A percentile compares a stretch with the other conserved stretches of the same genome.
phyloP scores from a whole-genome alignment of 2,888 invertebrate species.

The Drosophila putrida region DNA sequence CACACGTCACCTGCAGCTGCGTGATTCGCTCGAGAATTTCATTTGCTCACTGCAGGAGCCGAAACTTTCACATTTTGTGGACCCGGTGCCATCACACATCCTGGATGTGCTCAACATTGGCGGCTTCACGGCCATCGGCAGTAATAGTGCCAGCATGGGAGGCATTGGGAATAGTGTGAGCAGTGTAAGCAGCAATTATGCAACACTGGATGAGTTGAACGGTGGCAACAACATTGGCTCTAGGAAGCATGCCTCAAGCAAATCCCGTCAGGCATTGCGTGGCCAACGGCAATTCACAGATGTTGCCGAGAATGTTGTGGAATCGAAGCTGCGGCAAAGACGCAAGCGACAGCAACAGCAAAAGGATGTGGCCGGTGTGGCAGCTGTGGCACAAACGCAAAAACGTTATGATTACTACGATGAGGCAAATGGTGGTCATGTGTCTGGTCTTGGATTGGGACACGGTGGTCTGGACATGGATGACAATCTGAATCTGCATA shows the following conservation, averaged over 20 bases:
- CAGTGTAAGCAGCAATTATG: slow-evolving; percentile 54
- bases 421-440: slow-evolving; percentile 58
- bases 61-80: slow-evolving; percentile 78
- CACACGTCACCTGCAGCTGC: slow-evolving; percentile 90
- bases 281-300: slow-evolving; percentile 74
- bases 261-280: slow-evolving; percentile 73
- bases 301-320: slow-evolving; percentile 61
- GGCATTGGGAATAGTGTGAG: slow-evolving; percentile 58
- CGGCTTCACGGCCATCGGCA: slow-evolving; percentile 73
- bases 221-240: slow-evolving; percentile 41
- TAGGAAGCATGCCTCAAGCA: slow-evolving; percentile 55
- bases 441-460: slow-evolving; percentile 52
- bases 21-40: slow-evolving; percentile 89
- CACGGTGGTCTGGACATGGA: slow-evolving; percentile 67
- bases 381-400: slow-evolving; percentile 66
- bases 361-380: slow-evolving; percentile 40
- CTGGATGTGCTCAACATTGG: slow-evolving; percentile 79
- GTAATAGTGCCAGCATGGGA: slow-evolving; percentile 71
- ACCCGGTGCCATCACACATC: slow-evolving; percentile 79
- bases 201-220: slow-evolving; percentile 61
- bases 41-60: slow-evolving; percentile 88
- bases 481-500: slow-evolving; percentile 78
- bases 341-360: slow-evolving; percentile 52
- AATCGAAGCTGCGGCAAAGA: slow-evolving; percentile 61
- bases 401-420: slow-evolving; percentile 75